Evolutionary conservation across 2,797 vertebrate genomes (phyloP).

Genomic region (Pteronotus mesoamericanus): DNA sequence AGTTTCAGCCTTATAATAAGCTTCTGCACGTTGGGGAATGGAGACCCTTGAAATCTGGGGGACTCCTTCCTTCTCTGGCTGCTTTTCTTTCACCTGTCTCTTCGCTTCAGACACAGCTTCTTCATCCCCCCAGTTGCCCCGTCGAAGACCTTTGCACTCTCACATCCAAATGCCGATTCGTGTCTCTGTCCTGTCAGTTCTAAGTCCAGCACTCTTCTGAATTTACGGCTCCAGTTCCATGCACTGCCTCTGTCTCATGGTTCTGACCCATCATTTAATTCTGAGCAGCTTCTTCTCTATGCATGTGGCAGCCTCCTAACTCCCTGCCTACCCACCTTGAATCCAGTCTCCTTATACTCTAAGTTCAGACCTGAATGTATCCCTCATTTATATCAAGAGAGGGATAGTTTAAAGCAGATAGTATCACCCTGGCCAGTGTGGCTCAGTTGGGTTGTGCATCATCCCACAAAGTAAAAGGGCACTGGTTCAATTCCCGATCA

Average conservation of each 20-base stretch:
- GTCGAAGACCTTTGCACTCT: not conserved
- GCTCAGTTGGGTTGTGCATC: not conserved
- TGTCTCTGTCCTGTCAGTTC: not conserved
- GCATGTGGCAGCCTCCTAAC: not conserved
- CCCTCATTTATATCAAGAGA: not conserved
- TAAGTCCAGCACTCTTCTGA: not conserved
- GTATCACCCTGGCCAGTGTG: not conserved
- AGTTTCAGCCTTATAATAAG: not conserved
- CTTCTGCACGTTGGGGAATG: rapidly evolving
- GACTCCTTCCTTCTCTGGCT: not conserved
- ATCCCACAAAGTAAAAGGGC: not conserved
- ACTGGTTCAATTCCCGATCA: not conserved
- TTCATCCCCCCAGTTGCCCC: rapidly evolving
- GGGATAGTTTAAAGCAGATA: not conserved
- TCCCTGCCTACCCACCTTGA: not conserved
- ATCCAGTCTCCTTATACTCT: not conserved
- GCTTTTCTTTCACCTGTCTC: not conserved
- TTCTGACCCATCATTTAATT: not conserved
- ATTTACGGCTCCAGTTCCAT: not conserved
- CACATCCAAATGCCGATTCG: not conserved
- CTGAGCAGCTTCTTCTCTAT: rapidly evolving
- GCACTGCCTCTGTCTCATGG: not conserved
- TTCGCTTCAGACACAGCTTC: not conserved
- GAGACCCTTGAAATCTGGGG: not conserved
- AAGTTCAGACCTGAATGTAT: not conserved